Base-by-base conservation (phyloP, 1,140 invertebrate genomes). In the Ceratosolen fusciceps region DNA sequence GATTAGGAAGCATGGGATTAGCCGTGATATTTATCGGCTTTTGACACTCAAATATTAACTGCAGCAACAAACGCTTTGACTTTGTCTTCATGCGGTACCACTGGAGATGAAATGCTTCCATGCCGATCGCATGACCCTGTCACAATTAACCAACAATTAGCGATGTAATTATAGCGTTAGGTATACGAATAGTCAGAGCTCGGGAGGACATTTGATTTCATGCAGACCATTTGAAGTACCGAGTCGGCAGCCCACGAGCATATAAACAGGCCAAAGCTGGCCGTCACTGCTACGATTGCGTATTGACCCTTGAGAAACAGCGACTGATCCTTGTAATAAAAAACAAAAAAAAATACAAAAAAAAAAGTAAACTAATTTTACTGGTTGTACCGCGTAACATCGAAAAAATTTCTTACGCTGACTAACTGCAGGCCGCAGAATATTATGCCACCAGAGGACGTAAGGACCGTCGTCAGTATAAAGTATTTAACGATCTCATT, bases 221-320 rank as follows among this genome's bases (percentile, higher is more conserved):
- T 31, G 26, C 16, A 80, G 65, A 86, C 85, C 58, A 70, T 58
- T n/a, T 82, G 47, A 16, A 85, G 77, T 12, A 87, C 47, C 2
- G 80, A 60, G 49, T 87, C 84, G 2, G 84, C 83, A 39, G 86
- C 84, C 82, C 80, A 84, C 0, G 83, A 76, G 39, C 82, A 85
- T 71, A 84, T 82, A 56, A 86, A 85, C 1, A 86, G 82, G 34
- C 83, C 84, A 1, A 83, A 4, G 8, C 78, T 73, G 10, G 81
- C 81, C 34, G 79, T 80, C 5, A 49, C 19, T 14, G 68, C 54
- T 29, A 85, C 76, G 4, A 81, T 65, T 1, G 79, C 4, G 24
- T 82, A 82, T 9, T 84, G 84, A 3, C 83, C 10, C 47, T 85
- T 85, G 2, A 84, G 76, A 8, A 80, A 24, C 14, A 84, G 19